Conservation (phyloP, 2,797 vertebrate species). For the Austrolebias charrua region DNA sequence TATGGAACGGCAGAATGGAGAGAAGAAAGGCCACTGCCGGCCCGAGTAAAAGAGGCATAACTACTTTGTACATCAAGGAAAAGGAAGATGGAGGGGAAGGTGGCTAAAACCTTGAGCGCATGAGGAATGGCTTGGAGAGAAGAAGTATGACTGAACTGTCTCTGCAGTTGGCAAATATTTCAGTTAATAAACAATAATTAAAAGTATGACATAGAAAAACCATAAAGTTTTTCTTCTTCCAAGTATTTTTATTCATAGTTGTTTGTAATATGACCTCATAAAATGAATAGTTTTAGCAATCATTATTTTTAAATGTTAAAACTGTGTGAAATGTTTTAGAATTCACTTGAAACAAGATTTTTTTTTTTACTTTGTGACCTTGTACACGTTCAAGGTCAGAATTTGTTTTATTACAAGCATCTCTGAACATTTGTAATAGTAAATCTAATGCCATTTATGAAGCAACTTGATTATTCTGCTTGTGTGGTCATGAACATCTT, state of each 20-base stretch:
- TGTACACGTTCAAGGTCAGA: not conserved
- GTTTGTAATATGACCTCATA: no score
- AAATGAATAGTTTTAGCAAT: no score
- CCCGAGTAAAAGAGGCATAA: conserved; percentile 33
- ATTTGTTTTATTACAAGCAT: conserved; percentile 4
- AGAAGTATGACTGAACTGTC: conserved; percentile 58
- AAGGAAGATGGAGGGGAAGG: conserved; percentile 29
- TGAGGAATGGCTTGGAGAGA: conserved; percentile 40
- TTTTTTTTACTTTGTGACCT: not conserved
- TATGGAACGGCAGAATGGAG: conserved; percentile 35
- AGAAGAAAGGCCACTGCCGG: conserved; percentile 31
- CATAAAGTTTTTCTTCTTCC: no score
- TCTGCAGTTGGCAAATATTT: conserved; percentile 53
- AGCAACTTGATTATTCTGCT: conserved; percentile 30
- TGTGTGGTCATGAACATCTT: conserved; percentile 12
- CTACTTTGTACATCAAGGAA: conserved; percentile 41
- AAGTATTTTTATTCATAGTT: no score
- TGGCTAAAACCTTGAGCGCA: conserved; percentile 28
- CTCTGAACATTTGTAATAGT: conserved; percentile 19
- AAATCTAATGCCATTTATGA: conserved; percentile 25
- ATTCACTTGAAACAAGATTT: not conserved
- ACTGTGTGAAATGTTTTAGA: no score
- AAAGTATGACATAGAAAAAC: no score
- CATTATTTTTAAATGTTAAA: no score
- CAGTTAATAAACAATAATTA: conserved; percentile 38